These are phyloP conservation scores for Nebria ingens DNA, from an alignment of 1,140 invertebrate species.

Conservation along the genomic window DNA sequence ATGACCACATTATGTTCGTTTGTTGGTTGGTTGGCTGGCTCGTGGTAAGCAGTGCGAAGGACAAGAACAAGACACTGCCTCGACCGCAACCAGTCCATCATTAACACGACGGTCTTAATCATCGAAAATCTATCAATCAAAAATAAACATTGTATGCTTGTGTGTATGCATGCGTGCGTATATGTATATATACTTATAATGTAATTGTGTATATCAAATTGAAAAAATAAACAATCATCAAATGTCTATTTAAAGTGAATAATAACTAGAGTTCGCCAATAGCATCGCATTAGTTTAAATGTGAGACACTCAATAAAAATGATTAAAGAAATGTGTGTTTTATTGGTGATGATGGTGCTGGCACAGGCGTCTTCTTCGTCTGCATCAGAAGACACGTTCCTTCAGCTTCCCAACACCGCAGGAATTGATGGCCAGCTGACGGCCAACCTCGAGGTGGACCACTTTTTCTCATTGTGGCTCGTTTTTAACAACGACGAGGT, in stretches of 20 bases:
- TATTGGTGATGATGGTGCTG: slow-evolving; percentile 14
- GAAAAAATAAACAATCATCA: background rate
- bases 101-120: no score
- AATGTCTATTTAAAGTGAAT: background rate
- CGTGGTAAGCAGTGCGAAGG: no score
- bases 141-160: background rate
- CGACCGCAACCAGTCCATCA: no score
- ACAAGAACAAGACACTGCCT: no score
- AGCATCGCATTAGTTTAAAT: background rate
- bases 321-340: background rate
- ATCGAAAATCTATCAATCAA: no score
- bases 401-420: slow-evolving; percentile 40
- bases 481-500: slow-evolving; percentile 43
- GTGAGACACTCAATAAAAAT: background rate
- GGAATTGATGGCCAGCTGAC: slow-evolving; percentile 39
- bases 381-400: slow-evolving; percentile 26
- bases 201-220: background rate
- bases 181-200: background rate
- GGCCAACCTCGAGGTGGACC: slow-evolving; percentile 36
- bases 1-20: no score
- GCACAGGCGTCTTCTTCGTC: slow-evolving; percentile 13
- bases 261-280: background rate
- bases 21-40: no score
- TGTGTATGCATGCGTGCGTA: background rate
- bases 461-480: slow-evolving; percentile 43